Conservation (phyloP, 2,888 invertebrate genomes). For the Athetis lepigone region DNA sequence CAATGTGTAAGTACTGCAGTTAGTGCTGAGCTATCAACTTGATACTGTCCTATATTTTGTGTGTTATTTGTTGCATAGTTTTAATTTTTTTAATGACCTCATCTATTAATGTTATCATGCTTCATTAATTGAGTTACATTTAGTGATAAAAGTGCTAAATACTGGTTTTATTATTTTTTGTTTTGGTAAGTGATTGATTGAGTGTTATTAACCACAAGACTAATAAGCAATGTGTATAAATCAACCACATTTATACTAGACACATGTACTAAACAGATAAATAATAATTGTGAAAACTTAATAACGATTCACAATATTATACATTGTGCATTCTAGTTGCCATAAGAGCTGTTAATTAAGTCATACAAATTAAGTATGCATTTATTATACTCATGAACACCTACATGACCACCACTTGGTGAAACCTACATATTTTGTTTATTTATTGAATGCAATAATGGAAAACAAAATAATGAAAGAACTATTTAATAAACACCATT, state of each 20-base stretch:
- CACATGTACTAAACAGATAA: constrained; percentile 6
- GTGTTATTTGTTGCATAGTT: constrained; percentile 23
- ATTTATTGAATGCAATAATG: not conserved
- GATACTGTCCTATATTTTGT: constrained; percentile 30
- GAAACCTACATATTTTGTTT: constrained; percentile 7
- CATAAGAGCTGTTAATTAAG: constrained; percentile 36
- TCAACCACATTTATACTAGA: not conserved
- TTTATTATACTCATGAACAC: constrained; percentile 37
- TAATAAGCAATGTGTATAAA: constrained; percentile 31
- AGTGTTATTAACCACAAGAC: constrained; percentile 5
- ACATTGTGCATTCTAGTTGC: constrained; percentile 10
- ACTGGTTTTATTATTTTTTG: constrained; percentile 33
- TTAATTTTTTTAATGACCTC: constrained; percentile 28
- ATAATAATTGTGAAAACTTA: not conserved
- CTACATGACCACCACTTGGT: constrained; percentile 9
- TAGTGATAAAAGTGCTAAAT: constrained; percentile 48
- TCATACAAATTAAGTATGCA: too few relatives aligned
- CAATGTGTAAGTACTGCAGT: constrained; percentile 55
- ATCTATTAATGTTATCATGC: constrained; percentile 47
- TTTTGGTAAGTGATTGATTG: constrained; percentile 21
- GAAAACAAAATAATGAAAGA: constrained; percentile 3
- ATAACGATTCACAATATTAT: constrained; percentile 37
- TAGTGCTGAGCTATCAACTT: constrained; percentile 57
- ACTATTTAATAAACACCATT: too few relatives aligned
- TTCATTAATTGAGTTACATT: constrained; percentile 37